Conservation (phyloP, 2,113 vertebrate genomes). For the Phainopepla nitens region DNA sequence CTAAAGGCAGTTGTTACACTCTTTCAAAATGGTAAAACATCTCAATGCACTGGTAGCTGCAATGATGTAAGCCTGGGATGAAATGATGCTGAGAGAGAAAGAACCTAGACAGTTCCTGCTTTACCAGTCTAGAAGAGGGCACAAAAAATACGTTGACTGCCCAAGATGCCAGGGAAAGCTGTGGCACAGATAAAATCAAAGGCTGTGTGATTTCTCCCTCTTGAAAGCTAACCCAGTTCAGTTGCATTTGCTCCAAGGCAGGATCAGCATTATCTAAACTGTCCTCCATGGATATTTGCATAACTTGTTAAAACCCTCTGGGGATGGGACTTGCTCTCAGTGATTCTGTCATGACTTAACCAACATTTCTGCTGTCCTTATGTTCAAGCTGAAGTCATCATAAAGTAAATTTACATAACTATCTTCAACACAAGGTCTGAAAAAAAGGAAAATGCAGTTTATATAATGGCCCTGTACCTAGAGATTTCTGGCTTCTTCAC, state of each 20-base stretch:
- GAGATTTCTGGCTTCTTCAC: background rate
- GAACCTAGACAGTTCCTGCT: background rate
- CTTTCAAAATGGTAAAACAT: background rate
- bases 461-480: background rate
- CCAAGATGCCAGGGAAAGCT: background rate
- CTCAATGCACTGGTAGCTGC: background rate
- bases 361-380: background rate
- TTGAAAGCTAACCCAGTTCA: background rate
- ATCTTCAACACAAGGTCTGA: background rate
- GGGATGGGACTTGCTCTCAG: background rate
- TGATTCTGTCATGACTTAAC: background rate
- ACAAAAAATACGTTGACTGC: background rate
- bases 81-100: background rate
- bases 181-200: background rate
- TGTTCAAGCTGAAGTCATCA: background rate
- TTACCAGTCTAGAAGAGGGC: background rate
- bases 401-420: background rate
- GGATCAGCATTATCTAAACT: conserved; percentile 5
- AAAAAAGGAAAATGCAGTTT: background rate
- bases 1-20: background rate
- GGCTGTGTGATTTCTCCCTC: background rate
- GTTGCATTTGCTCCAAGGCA: background rate
- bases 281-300: conserved; percentile 2
- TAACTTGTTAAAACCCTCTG: background rate
- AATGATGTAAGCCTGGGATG: background rate